Evolutionary conservation across 2,888 invertebrate species (phyloP), one percentile per base, ranked within the genome.

Genomic region (Chymomyza fuscimana): DNA sequence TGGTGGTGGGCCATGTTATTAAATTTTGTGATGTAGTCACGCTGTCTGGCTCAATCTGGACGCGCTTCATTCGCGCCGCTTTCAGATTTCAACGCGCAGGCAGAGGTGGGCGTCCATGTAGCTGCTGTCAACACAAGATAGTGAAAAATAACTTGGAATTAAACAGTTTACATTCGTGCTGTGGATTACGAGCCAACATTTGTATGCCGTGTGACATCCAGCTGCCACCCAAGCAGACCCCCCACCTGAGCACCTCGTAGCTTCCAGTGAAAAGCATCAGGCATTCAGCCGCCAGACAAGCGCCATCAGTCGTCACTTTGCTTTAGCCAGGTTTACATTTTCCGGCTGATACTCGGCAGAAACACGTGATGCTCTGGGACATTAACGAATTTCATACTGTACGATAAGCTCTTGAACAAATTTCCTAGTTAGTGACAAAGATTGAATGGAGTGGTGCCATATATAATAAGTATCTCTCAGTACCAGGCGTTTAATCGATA

Each of bases 71-170:
- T 58, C 46, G 36, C 63, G 40, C 32, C 50, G 52, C 51, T 61
- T 63, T 63, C n/a, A 19, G 22, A 63, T 50, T 19, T 25, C 15
- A 12, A 9, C 40, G 22, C 63, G 50, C 25, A 25, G 56, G 56
- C 25, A 22, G 32, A 15, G 65, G 54, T 56, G 40, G 36, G 46
- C 22, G 3, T 51, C 66, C 46, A 46, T 65, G 56, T 40, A n/a
- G 58, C 36, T 32, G 74, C 78, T 81, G 79, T 81, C 78, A 81
- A 71, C 76, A 73, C 73, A 80, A 76, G 76, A 79, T 76, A 78
- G 78, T 81, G 78, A 74, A 80, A 78, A 81, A 80, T 81, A 80
- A 81, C 73, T 81, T 78, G 72, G 76, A 81, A 72, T 78, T 78
- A 81, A 81, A 81, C 79, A 79, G 74, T 79, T 79, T 70, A 75